A percentile compares a stretch with the other conserved stretches of the same genome.
Conservation (phyloP, 2,797 vertebrate species). For the Clamator glandarius region DNA sequence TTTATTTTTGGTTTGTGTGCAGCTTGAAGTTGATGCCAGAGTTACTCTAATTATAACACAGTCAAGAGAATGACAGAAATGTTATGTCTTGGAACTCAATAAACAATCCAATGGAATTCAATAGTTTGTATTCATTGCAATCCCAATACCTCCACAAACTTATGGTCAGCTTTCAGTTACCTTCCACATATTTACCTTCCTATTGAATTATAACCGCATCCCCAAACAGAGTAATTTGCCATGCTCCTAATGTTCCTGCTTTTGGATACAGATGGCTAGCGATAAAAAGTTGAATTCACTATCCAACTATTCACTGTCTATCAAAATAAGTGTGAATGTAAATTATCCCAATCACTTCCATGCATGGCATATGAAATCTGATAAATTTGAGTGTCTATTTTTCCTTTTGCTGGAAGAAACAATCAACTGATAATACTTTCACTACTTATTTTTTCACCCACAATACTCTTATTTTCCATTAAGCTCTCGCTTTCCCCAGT, state of each 20-base stretch:
- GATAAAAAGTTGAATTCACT: conserved; percentile 27
- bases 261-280: conserved; percentile 42
- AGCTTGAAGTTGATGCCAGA: conserved; percentile 26
- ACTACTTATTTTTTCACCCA: background rate
- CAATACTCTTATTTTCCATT: background rate
- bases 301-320: conserved; percentile 35
- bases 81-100: conserved; percentile 31
- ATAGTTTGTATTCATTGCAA: background rate
- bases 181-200: background rate
- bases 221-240: background rate
- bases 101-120: conserved; percentile 42
- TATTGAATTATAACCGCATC: background rate
- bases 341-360: conserved; percentile 38
- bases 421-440: background rate
- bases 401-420: background rate
- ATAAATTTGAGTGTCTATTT: background rate
- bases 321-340: conserved; percentile 48
- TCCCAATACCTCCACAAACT: background rate
- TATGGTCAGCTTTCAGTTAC: background rate
- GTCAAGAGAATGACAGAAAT: conserved; percentile 55
- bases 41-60: conserved; percentile 55
- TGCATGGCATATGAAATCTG: conserved; percentile 2
- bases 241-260: background rate
- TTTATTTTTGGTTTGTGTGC: conserved; percentile 51
- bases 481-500: background rate